Evolutionary conservation across 2,888 invertebrate species (phyloP), one percentile per base, ranked within the genome.

Genomic region (Saturnia pavonia): DNA sequence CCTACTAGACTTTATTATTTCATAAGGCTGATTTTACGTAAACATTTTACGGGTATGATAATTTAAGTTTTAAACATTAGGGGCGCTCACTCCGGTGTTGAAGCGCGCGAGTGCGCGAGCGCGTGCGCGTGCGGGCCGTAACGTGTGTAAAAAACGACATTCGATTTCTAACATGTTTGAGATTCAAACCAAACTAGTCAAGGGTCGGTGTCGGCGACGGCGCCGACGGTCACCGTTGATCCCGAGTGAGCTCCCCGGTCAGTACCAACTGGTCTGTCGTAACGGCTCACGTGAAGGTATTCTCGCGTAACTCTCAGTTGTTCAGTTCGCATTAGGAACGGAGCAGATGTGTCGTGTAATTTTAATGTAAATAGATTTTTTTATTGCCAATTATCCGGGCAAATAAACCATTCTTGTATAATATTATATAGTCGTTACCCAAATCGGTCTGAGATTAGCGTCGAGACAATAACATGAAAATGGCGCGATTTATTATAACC

Each of bases 1-100:
- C 91, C 92, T 91, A 91, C 86, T 90, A 91, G 90, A 91, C 91
- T 90, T 90, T 91, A 90, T 89, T 91, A 19, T 89, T 87, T 83
- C 86, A 88, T 85, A 91, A 91, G 92, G 92, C 91, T 91, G 92
- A 91, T 89, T 88, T 88, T 88, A 86, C 83, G 81, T 85, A 88
- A 88, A 84, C 85, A 88, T 84, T 87, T 83, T 91, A 91, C 91
- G 92, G 91, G 91, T 91, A 91, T 80, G 42, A 80, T 83, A 86
- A 81, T 85, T 83, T 83, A 84, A 84, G 82, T 81, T 78, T 80
- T 80, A 74, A 75, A 78, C 76, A n/a, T 75, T 76, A 72, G 42
- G 68, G 68, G 57, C 25, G 63, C 69, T 25, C 43, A 22, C 51
- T 54, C 9, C 68, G 68, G 54, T 22, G 8, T 1, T n/a, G 54